A percentile compares a stretch with the other conserved stretches of the same genome.
phyloP scores from a whole-genome alignment of 1,140 invertebrate genomes.

The Drosophila willistoni region DNA sequence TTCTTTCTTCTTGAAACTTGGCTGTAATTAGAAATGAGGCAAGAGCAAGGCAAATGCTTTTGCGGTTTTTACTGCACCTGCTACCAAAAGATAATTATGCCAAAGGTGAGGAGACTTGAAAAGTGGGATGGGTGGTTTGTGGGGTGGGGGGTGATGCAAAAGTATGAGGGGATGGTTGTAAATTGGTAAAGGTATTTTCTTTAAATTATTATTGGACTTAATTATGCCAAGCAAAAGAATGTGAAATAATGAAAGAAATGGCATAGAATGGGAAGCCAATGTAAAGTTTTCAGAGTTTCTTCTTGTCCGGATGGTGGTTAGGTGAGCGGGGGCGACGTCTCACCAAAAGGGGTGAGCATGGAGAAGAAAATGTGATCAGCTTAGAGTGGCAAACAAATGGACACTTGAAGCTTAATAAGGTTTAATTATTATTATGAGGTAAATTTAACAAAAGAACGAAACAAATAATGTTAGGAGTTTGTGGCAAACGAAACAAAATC shows the following conservation, averaged over 20 bases:
- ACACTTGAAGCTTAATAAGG: conserved; percentile 21
- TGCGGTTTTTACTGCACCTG: conserved; percentile 71
- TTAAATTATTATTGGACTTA: conserved; percentile 82
- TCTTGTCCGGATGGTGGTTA: background rate
- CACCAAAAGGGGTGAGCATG: background rate
- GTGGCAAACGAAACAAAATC: no score
- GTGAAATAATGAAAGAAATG: conserved; percentile 41
- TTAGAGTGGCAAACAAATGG: conserved; percentile 23
- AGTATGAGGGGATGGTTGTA: conserved; percentile 15
- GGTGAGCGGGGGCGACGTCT: no score
- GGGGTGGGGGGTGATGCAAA: background rate
- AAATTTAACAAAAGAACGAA: background rate
- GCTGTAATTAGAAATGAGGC: conserved; percentile 72
- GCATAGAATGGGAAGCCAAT: conserved; percentile 55
- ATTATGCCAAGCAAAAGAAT: conserved; percentile 67
- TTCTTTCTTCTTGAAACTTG: background rate
- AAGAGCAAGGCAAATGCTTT: conserved; percentile 64
- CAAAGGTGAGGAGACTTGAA: conserved; percentile 45
- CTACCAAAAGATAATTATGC: conserved; percentile 71
- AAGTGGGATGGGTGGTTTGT: background rate
- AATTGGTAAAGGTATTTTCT: conserved; percentile 73
- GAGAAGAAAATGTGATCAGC: conserved; percentile 22
- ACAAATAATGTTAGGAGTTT: background rate
- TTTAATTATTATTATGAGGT: conserved; percentile 1
- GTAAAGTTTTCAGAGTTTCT: conserved; percentile 24